Conservation (phyloP, 2,888 invertebrate species). For the Xanthia togata region DNA sequence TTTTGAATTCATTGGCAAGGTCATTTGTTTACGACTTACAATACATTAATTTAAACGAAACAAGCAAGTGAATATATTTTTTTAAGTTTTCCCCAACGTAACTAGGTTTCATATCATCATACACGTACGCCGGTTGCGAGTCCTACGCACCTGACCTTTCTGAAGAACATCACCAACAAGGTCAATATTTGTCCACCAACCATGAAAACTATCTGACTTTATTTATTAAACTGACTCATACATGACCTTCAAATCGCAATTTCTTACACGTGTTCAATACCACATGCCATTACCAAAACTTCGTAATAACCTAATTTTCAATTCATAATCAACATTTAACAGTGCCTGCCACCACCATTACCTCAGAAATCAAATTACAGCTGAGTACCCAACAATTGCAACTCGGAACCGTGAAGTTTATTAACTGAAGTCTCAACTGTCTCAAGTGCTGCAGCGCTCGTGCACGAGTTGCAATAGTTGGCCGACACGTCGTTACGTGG, state of each 20-base stretch:
- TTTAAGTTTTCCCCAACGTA: neutral
- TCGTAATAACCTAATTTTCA: neutral
- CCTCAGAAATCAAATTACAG: constrained; percentile 11
- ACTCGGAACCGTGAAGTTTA: constrained; percentile 31
- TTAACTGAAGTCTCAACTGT: constrained; percentile 1
- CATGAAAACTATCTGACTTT: neutral
- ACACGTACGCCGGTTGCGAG: neutral
- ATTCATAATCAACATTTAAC: constrained; percentile 8
- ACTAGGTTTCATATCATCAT: neutral
- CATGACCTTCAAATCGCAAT: neutral
- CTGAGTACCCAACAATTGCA: constrained; percentile 31
- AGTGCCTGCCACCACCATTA: neutral
- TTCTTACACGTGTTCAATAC: neutral
- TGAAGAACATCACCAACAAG: neutral
- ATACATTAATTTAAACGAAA: neutral
- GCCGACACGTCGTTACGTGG: neutral
- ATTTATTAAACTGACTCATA: neutral
- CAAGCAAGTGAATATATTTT: too few species aligned
- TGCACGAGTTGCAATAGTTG: constrained; percentile 38
- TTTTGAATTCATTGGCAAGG: neutral
- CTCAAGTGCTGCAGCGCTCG: neutral
- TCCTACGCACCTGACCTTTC: neutral
- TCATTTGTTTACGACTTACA: neutral
- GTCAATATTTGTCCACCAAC: neutral
- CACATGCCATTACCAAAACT: neutral